Base-by-base conservation (phyloP, 2,113 vertebrate species). In the Cryptomyrus ogoouensis region DNA sequence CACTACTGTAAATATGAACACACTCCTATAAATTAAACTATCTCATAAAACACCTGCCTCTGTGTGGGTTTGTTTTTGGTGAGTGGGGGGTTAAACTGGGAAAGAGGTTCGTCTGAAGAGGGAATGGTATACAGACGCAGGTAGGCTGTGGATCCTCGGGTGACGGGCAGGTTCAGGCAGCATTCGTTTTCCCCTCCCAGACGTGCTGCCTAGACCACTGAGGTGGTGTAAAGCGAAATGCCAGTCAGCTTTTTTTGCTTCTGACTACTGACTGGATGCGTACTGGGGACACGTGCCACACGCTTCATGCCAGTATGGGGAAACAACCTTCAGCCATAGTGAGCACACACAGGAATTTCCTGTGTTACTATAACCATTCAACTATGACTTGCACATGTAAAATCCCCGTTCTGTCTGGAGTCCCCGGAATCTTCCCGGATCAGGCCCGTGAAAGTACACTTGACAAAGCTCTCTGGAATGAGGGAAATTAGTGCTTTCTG, bases 11-110 rank as follows among this genome's bases (percentile, higher is more conserved):
- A 92, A 95, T 95, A 53, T 83, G 50, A 92, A 93, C 92, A 92
- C 91, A 93, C 95, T 93, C 93, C 93, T 93, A 91, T 94, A 95
- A 95, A 95, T 95, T 96, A 96, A 95, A 94, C 93, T 5, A 2
- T 47, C 21, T n/a, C 89, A 93, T 91, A 47, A 92, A 91, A 39
- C 94, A 94, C 94, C 27, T 13, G 62, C 27, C 62, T 95, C 93
- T 94, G 90, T 92, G 9, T 70, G 9, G n/a, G n/a, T 70, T 31
- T 70, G 44, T 91, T 87, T 77, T 44, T 13, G 47, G 47, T 87
- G 27, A 53, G 89, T 13, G 86, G 21, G 17, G 66, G 88, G 24
- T 83, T 39, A 24, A 53, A 86, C 5, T 90, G 84, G 70, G 53
- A 86, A 49, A 6, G 47, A 10, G n/a, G 19, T 31, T 87, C 1